Conservation (phyloP, 2,113 vertebrate species). For the Talpa occidentalis region DNA sequence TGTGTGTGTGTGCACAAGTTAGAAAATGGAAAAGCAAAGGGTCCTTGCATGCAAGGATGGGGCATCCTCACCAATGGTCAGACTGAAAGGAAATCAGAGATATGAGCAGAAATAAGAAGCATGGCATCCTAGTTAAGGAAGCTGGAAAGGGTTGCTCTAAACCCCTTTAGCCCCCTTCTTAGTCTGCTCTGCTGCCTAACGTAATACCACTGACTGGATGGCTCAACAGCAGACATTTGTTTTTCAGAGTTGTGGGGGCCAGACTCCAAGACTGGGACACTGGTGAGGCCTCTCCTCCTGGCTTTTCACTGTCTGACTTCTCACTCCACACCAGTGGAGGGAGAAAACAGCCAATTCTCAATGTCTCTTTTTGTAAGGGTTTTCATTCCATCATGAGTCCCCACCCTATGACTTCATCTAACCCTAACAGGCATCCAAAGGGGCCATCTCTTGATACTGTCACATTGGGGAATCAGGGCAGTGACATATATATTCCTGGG, state of each 20-base stretch:
- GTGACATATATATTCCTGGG: neutral
- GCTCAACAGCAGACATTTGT: neutral
- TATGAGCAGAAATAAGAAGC: too few relatives aligned
- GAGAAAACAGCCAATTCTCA: neutral
- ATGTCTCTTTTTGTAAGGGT: neutral
- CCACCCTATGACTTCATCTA: neutral
- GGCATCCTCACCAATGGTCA: neutral
- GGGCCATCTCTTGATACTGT: neutral
- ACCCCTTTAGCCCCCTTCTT: too few relatives aligned
- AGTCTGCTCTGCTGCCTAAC: neutral
- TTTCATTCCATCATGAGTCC: neutral
- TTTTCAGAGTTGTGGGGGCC: neutral
- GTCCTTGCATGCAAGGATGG: neutral
- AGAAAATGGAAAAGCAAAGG: neutral
- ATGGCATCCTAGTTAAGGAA: too few relatives aligned
- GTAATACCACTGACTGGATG: too few relatives aligned
- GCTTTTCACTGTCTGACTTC: neutral
- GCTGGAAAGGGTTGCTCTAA: too few relatives aligned
- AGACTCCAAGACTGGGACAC: neutral
- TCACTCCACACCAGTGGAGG: neutral
- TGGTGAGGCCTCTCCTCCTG: neutral
- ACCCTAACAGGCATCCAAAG: neutral
- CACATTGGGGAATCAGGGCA: too few relatives aligned
- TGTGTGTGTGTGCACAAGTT: accelerated
- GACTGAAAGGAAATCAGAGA: too few relatives aligned